Conservation (phyloP, 2,888 invertebrate species). For the Microdon myrmicae region DNA sequence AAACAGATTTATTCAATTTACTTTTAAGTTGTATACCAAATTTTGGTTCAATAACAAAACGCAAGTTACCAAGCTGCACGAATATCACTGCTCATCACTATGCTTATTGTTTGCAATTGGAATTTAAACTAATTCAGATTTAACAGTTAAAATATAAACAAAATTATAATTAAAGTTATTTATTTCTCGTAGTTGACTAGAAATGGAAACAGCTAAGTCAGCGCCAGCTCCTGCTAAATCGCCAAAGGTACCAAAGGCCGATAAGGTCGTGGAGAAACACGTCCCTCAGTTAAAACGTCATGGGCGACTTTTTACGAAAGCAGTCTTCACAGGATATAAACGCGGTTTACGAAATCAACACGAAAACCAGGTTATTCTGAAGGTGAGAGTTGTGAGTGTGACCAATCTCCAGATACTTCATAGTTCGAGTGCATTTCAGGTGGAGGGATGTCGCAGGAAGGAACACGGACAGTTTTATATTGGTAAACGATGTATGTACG, state of each 20-base stretch:
- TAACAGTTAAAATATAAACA: too few relatives aligned
- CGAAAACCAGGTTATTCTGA: conserved; percentile 94
- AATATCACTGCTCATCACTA: conserved; percentile 58
- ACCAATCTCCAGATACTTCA: not conserved
- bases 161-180: not conserved
- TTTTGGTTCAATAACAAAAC: conserved; percentile 54
- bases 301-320: conserved; percentile 93
- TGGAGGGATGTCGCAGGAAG: conserved; percentile 87
- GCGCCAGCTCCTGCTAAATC: conserved; percentile 57
- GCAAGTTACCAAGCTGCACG: conserved; percentile 47
- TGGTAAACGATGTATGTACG: conserved; percentile 96
- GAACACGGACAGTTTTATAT: conserved; percentile 89
- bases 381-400: conserved; percentile 67
- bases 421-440: conserved; percentile 61
- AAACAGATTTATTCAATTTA: conserved; percentile 7
- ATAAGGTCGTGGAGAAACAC: conserved; percentile 59
- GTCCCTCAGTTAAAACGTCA: conserved; percentile 69
- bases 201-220: conserved; percentile 63
- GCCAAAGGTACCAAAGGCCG: conserved; percentile 59
- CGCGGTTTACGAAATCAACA: conserved; percentile 97
- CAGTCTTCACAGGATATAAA: conserved; percentile 94
- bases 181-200: conserved; percentile 63
- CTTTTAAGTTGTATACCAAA: conserved; percentile 29
- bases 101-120: conserved; percentile 7
- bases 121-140: conserved; percentile 10